These are phyloP conservation scores for Struthidea cinerea DNA, from an alignment of 2,113 vertebrate genomes.

Conservation along the genomic window DNA sequence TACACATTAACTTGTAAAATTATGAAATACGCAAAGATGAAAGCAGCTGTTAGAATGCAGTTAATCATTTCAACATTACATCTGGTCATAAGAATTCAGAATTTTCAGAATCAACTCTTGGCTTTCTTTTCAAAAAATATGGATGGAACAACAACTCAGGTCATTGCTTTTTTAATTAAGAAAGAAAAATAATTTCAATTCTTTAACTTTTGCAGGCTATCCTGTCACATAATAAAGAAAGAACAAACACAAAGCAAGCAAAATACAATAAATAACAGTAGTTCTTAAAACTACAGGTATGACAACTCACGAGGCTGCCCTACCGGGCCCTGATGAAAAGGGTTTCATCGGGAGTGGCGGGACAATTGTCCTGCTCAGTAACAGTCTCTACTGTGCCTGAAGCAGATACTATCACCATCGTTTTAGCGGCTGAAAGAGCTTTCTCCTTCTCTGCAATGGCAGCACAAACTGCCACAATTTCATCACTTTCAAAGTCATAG, in stretches of 20 bases:
- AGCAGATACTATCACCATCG: constrained; percentile 79
- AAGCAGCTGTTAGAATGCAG: not conserved
- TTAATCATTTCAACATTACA: not conserved
- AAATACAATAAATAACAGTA: not conserved
- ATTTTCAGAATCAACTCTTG: not conserved
- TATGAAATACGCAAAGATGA: not conserved
- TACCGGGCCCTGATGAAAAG: constrained; percentile 86
- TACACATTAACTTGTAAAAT: not conserved
- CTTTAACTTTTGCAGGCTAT: not conserved
- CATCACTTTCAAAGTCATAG: constrained; percentile 95
- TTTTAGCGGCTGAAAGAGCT: constrained; percentile 71
- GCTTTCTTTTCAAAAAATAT: not conserved
- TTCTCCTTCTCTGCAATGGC: constrained; percentile 88
- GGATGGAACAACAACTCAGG: not conserved
- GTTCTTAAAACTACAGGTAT: not conserved
- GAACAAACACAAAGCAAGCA: not conserved
- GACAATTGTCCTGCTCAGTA: constrained; percentile 53
- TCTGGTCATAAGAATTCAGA: not conserved
- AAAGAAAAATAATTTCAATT: not conserved
- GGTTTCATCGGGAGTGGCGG: constrained; percentile 59
- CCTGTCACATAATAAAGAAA: not conserved
- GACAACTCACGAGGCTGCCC: not conserved
- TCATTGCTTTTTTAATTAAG: not conserved
- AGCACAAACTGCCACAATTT: constrained; percentile 90
- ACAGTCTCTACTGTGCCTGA: constrained; percentile 76